Conservation (phyloP, 2,113 vertebrate genomes). For the Petroica traversi region DNA sequence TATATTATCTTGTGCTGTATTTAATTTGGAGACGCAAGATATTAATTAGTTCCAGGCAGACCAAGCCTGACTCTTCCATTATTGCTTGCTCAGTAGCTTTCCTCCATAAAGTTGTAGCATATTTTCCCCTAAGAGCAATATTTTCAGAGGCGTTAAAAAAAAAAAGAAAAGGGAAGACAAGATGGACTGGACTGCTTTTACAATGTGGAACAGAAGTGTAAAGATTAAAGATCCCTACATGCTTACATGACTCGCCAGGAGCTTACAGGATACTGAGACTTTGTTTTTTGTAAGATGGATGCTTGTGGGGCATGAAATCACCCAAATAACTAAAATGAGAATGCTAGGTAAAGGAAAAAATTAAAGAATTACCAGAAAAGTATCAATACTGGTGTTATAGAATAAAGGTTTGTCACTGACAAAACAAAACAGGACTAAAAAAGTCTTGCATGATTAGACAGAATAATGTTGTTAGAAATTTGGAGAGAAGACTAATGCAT, state of each 20-base stretch:
- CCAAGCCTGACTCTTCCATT: background rate
- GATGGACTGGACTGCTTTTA: background rate
- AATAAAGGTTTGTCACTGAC: background rate
- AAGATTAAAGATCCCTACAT: background rate
- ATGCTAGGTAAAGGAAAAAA: background rate
- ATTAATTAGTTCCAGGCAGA: background rate
- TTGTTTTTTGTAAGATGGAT: background rate
- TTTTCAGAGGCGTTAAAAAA: background rate
- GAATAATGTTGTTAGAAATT: background rate
- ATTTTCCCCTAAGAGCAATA: background rate
- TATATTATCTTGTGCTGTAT: background rate
- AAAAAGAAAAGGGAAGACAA: accelerated
- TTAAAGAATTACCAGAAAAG: background rate
- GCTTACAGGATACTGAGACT: background rate
- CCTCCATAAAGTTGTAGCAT: background rate
- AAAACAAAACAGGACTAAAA: background rate
- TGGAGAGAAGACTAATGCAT: background rate
- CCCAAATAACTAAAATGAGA: background rate
- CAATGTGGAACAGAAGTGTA: background rate
- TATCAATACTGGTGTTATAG: background rate
- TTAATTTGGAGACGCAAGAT: background rate
- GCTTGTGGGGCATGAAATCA: background rate
- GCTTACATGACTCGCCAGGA: background rate
- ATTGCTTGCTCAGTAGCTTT: background rate
- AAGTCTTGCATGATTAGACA: background rate